A percentile compares a stretch with the other conserved stretches of the same genome.
phyloP scores from a whole-genome alignment of 2,888 invertebrate species.

The Mesoligia furuncula region DNA sequence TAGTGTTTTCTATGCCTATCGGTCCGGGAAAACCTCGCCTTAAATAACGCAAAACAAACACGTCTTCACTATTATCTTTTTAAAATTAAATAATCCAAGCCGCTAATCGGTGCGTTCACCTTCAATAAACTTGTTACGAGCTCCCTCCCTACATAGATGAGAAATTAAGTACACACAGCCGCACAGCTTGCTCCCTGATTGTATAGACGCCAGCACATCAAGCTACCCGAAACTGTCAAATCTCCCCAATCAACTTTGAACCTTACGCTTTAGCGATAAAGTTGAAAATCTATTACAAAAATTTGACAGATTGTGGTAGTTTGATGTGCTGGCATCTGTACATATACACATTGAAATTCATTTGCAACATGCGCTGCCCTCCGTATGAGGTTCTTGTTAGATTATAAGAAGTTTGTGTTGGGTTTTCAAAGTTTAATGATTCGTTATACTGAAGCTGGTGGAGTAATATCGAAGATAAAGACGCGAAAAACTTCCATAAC shows the following conservation, averaged over 20 bases:
- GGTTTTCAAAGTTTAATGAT: constrained; percentile 1
- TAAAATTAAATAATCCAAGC: not conserved
- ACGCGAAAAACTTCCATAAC: not conserved
- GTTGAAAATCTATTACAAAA: no score
- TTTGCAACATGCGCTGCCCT: constrained; percentile 38
- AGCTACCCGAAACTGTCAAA: no score
- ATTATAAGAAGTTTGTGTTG: constrained; percentile 18
- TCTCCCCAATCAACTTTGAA: no score
- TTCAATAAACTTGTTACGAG: constrained; percentile 60
- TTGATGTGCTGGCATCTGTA: not conserved
- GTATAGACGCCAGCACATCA: not conserved
- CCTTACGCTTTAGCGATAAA: no score
- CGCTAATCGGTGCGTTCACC: constrained; percentile 44
- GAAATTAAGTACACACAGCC: constrained; percentile 56
- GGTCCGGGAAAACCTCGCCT: no score
- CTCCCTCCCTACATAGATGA: constrained; percentile 47
- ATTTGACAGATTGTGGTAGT: no score
- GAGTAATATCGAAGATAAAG: not conserved
- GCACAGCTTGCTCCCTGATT: constrained; percentile 37
- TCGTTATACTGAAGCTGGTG: not conserved
- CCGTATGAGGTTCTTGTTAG: constrained; percentile 3
- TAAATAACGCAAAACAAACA: not conserved
- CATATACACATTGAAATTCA: constrained; percentile 12
- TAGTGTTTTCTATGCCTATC: no score
- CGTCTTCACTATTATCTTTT: no score